Evolutionary conservation across 2,113 vertebrate genomes (phyloP).

Genomic region (Centropristis striata): DNA sequence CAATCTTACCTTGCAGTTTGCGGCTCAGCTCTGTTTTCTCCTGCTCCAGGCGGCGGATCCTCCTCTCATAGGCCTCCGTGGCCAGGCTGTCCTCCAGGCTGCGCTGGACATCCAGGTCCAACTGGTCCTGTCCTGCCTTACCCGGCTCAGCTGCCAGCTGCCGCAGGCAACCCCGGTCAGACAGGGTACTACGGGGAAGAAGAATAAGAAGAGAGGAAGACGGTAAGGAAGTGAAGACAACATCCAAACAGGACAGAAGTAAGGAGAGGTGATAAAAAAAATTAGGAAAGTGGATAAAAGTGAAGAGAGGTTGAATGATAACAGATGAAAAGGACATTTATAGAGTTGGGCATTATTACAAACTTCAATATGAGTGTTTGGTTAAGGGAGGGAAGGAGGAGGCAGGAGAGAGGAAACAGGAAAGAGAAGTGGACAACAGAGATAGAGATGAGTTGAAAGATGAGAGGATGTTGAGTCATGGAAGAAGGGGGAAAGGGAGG

Average conservation of each 20-base stretch:
- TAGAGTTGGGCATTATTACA: neutral
- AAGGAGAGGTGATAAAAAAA: neutral
- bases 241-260: neutral
- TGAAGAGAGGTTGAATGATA: neutral
- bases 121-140: slow-evolving; percentile 83
- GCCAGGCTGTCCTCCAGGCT: slow-evolving; percentile 95
- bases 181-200: slow-evolving; percentile 87
- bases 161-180: slow-evolving; percentile 93
- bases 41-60: slow-evolving; percentile 95
- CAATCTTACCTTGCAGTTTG: slow-evolving; percentile 93
- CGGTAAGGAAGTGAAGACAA: neutral
- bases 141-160: slow-evolving; percentile 69
- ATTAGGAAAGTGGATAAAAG: neutral
- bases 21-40: slow-evolving; percentile 96
- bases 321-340: neutral
- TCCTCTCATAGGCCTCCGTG: slow-evolving; percentile 96
- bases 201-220: neutral
- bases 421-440: slow-evolving; percentile 21
- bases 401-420: slow-evolving; percentile 24
- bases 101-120: slow-evolving; percentile 91
- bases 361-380: neutral
- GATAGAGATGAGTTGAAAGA: slow-evolving; percentile 34
- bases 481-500: slow-evolving; percentile 21
- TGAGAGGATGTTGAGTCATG: slow-evolving; percentile 52
- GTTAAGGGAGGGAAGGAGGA: neutral